Base-by-base conservation (phyloP, 2,888 invertebrate species). In the Pseudoips prasinana region DNA sequence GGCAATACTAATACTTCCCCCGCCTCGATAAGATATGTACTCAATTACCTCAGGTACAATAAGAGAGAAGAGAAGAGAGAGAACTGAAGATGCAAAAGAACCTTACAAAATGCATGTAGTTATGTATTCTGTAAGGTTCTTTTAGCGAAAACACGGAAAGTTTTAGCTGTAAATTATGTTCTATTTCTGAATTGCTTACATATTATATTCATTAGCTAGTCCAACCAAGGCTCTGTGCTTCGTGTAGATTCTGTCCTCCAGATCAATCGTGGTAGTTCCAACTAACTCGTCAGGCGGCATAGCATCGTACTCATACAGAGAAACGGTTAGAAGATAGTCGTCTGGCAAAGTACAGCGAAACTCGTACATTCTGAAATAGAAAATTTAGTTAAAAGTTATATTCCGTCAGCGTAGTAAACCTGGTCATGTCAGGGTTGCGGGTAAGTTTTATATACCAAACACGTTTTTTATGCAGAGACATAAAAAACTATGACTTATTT, bases 161-260 rank as follows among this genome's bases (percentile, higher is more conserved):
- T 11, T 7, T 25, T 25, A 10, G 25, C 9, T 25, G 7, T 25
- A 2, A 7, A n/a, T 10, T 26, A 22, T n/a, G n/a, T n/a, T n/a
- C n/a, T n/a, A n/a, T n/a, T n/a, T n/a, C n/a, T n/a, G n/a, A n/a
- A n/a, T n/a, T n/a, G 78, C 90, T 86, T 74, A 94, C 94, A 88
- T 77, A 33, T 91, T 90, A 63, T 94, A 98, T 59, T 91, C 90
- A 23, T 85, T 82, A 0, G 95, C 74, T 7, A 98, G 72, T 0
- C 97, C 97, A 57, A 96, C 94, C 1, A 90, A 90, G 0, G 94
- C 96, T 38, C 95, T 89, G 66, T 96, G 95, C 47, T 91, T 91
- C 8, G 93, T 92, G 67, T 94, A 95, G 68, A 94, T 94, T 39
- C 97, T 91, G 75, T 96, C 95, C 81, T 98, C 98, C 26, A 98